Base-by-base conservation (phyloP, 2,113 vertebrate genomes). In the Stomatorhinus ivindoensis region DNA sequence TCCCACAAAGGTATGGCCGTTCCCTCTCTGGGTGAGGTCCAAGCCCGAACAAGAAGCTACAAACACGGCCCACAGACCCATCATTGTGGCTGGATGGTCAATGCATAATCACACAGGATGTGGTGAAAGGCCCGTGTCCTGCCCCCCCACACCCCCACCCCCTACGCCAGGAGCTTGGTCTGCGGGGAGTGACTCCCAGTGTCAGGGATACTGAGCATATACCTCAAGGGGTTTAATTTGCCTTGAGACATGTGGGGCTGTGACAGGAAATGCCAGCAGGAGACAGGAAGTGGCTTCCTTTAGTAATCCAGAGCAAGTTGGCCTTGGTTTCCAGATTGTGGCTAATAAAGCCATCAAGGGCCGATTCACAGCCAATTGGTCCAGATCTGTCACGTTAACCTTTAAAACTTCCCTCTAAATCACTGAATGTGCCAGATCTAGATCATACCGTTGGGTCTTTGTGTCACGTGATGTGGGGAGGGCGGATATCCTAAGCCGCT, bases 51-150 rank as follows among this genome's bases (percentile, higher is more conserved):
- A 61, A 55, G 53, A 58, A 48, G 86, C 86, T 58, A 42, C 53
- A 87, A 87, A 61, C 86, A 42, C 86, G 15, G 24, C 17, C 31
- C 86, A 87, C 86, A 87, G 31, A 51, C 86, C 31, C 27, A 7
- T 35, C 50, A 87, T 61, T 87, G 86, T 87, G 53, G 50, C n/a
- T 44, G 31, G 35, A 61, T 5, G 27, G 86, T 61, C 86, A 87
- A 87, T 58, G 86, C 31, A 87, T 35, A 44, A 61, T 87, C 86
- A 24, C 24, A 50, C 24, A 86, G 84, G 84, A 86, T 50, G 84
- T 21, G 6, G 47, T 86, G 84, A 27, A 50, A 46, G 47, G 44
- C 39, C 11, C 2, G 11, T 11, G 24, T 24, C 19, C 42, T 1
- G 11, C 69, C n/a, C 15, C 35, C 17, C 17, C 73, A 17, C 15